A percentile compares a stretch with the other conserved stretches of the same genome.
These are phyloP conservation scores for Cyclura pinguis DNA, from an alignment of 2,797 vertebrate genomes.

Conservation along the genomic window DNA sequence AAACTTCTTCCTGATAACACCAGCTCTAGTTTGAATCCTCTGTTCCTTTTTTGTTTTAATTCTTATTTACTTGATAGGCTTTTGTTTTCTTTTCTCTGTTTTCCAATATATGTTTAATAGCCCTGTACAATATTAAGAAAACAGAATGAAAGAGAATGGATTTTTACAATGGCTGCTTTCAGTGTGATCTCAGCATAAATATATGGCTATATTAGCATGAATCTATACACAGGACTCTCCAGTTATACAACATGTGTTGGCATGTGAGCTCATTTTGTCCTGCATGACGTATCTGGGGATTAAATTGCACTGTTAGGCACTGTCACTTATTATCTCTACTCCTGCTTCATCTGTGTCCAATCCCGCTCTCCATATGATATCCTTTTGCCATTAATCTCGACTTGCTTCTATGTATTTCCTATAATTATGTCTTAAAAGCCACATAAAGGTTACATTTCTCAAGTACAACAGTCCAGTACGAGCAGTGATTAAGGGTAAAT, in stretches of 20 bases:
- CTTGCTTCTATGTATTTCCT: too few species aligned
- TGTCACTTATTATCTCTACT: background rate
- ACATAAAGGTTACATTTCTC: too few species aligned
- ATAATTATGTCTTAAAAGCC: too few species aligned
- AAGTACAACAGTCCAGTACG: too few species aligned
- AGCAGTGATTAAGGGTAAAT: too few species aligned
- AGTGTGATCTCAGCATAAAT: constrained; percentile 42
- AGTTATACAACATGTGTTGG: background rate
- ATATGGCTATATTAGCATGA: constrained; percentile 5
- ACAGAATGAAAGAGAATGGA: constrained; percentile 17
- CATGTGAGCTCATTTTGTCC: background rate
- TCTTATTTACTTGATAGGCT: constrained; percentile 59
- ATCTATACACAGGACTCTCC: background rate
- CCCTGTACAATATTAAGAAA: constrained; percentile 40
- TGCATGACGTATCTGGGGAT: background rate
- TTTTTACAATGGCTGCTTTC: constrained; percentile 32
- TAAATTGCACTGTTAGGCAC: background rate
- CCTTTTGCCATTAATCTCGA: too few species aligned
- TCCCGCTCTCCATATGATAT: too few species aligned
- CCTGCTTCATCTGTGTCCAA: background rate
- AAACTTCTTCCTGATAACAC: constrained; percentile 61
- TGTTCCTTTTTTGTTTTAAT: constrained; percentile 41
- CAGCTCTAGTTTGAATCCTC: constrained; percentile 62
- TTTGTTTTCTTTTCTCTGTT: constrained; percentile 31
- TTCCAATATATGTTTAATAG: constrained; percentile 38